Conservation (phyloP, 2,113 vertebrate species). For the Alethe castanea region DNA sequence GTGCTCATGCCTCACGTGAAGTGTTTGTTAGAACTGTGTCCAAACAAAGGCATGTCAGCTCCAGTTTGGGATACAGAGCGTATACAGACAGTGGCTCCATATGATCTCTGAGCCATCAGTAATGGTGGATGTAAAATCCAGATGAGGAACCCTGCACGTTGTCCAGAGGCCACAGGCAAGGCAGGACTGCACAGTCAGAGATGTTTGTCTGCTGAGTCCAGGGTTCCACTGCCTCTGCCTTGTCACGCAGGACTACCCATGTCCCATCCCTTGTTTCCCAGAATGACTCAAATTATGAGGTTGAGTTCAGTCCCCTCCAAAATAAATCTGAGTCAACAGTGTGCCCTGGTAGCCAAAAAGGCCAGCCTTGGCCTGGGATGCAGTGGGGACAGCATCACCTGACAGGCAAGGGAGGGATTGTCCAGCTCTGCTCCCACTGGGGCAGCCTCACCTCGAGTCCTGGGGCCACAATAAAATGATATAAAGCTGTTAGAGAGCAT, state of each 20-base stretch:
- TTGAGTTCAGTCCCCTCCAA: not conserved
- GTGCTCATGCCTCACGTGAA: fast-evolving
- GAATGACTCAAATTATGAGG: not conserved
- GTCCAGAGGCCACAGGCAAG: not conserved
- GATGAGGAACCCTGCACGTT: fast-evolving
- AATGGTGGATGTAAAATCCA: not conserved
- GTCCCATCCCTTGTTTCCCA: not conserved
- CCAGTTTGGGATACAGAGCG: fast-evolving
- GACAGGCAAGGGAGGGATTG: not conserved
- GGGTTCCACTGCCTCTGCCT: fast-evolving
- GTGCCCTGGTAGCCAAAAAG: not conserved
- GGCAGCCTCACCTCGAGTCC: not conserved
- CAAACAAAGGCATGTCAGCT: not conserved
- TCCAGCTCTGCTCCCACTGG: not conserved
- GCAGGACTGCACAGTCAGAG: not conserved
- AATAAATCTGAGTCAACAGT: not conserved
- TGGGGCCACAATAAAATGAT: not conserved
- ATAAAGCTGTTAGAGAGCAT: not conserved
- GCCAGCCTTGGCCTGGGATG: not conserved
- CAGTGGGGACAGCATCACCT: not conserved
- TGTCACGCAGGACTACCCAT: not conserved
- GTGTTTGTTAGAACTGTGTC: not conserved
- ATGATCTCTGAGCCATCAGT: not conserved
- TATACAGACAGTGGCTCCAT: not conserved
- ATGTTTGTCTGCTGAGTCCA: not conserved